Evolutionary conservation across 2,888 invertebrate species (phyloP), one percentile per base, ranked within the genome.

Genomic region (Aphrophora alni): DNA sequence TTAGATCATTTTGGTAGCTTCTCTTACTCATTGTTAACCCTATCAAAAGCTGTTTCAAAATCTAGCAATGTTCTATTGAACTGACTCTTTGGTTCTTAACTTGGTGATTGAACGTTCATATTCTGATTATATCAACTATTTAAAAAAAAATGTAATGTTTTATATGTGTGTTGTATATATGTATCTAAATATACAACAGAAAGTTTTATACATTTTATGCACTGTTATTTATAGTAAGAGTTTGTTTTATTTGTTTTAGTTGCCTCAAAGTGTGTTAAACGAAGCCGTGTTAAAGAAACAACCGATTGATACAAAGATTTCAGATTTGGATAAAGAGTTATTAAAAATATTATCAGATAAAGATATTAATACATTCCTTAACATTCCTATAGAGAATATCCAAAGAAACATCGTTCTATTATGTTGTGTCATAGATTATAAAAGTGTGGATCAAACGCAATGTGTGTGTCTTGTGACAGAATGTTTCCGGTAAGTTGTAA

Each of bases 291-390:
- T 82, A 27, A 86, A 85, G 83, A 85, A 85, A 75, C 82, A 86
- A 82, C 84, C 87, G 72, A 82, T 85, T 21, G 79, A 82, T 79
- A 82, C 85, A 38, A 38, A 69, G 24, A 44, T 27, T 38, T 25
- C 27, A 33, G 71, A 71, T 5, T 83, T 88, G 17, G 85, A 87
- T 75, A 83, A 85, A 68, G 87, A 87, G 71, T 83, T 88, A 21
- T 21, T 73, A n/a, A 8, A 33, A 38, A 24, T 73, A 28, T 73
- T 73, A 38, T 14, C 27, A 33, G 38, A 38, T 2, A 7, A 12
- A 33, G 38, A 38, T 73, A 14, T 38, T 3, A 7, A n/a, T 21
- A 73, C 27, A 33, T 24, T 73, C 14, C 38, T 73, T 21, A 24
- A n/a, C 24, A 28, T 73, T 73, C 73, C 73, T 10, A 38, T 73